Evolutionary conservation across 2,113 vertebrate genomes (phyloP).

Genomic region (Steatornis caripensis): DNA sequence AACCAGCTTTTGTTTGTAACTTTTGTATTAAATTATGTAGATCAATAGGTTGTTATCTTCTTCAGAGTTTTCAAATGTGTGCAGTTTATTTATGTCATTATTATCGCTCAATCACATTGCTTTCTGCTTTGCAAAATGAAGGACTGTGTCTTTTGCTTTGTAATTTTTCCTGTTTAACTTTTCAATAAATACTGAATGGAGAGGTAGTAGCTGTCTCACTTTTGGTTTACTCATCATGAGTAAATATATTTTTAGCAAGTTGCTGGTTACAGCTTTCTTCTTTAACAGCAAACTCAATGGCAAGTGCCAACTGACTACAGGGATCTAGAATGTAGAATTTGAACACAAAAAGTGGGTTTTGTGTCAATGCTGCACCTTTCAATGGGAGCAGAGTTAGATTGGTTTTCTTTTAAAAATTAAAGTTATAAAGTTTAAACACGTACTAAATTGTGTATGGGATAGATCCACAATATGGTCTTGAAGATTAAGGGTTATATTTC

Average conservation of each 20-base stretch:
- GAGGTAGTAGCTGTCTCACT: not conserved
- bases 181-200: not conserved
- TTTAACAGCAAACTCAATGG: not conserved
- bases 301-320: not conserved
- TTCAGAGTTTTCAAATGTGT: not conserved
- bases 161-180: conserved; percentile 1
- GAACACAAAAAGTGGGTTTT: not conserved
- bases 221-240: not conserved
- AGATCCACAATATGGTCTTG: not conserved
- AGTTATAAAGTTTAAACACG: not conserved
- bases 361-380: not conserved
- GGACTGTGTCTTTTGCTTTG: not conserved
- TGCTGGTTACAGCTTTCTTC: not conserved
- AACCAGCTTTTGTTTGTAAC: not conserved
- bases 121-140: not conserved
- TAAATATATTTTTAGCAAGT: not conserved
- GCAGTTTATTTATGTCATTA: not conserved
- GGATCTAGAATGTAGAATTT: not conserved
- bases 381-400: not conserved
- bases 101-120: not conserved
- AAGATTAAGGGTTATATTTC: not conserved
- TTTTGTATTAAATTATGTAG: not conserved
- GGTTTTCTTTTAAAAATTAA: not conserved
- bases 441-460: not conserved
- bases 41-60: not conserved